Percentiles rank a stretch among this genome's conserved stretches.
Conservation (phyloP, 2,888 invertebrate genomes). For the Caenorhabditis wallacei region DNA sequence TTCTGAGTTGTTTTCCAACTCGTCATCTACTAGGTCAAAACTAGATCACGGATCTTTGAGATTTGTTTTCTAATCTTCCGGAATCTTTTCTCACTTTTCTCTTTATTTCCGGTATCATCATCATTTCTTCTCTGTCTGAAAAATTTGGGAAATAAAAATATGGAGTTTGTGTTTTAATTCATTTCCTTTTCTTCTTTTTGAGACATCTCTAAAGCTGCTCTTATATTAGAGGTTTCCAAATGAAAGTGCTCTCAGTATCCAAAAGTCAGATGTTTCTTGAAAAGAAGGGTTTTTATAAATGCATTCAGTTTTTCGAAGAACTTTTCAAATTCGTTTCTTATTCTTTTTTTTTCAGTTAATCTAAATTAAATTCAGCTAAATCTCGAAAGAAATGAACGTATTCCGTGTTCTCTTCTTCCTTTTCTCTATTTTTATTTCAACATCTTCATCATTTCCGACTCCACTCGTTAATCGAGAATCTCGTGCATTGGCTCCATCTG, state of each 20-base stretch:
- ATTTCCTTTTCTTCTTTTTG: not conserved
- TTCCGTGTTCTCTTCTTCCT: constrained; percentile 37
- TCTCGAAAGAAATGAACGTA: constrained; percentile 25
- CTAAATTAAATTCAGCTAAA: not conserved
- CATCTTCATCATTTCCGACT: constrained; percentile 32
- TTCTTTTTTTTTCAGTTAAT: not conserved
- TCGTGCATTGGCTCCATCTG: constrained; percentile 65
- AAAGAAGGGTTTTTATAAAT: too few species aligned
- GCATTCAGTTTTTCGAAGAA: too few species aligned
- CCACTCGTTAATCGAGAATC: constrained; percentile 45
- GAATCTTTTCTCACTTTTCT: not conserved
- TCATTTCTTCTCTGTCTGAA: not conserved
- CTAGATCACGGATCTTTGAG: constrained; percentile 17
- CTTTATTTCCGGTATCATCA: not conserved
- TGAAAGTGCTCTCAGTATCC: too few species aligned
- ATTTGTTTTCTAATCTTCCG: not conserved
- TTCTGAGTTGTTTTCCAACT: constrained; percentile 8
- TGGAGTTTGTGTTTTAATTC: not conserved
- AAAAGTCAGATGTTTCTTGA: too few species aligned
- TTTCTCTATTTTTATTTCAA: constrained; percentile 23
- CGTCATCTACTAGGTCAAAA: constrained; percentile 23
- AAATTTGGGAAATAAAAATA: not conserved
- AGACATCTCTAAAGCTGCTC: constrained; percentile 5
- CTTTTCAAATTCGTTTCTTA: not conserved
- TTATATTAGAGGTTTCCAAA: too few species aligned